Conservation (phyloP, 2,797 vertebrate species). For the Carapus acus region DNA sequence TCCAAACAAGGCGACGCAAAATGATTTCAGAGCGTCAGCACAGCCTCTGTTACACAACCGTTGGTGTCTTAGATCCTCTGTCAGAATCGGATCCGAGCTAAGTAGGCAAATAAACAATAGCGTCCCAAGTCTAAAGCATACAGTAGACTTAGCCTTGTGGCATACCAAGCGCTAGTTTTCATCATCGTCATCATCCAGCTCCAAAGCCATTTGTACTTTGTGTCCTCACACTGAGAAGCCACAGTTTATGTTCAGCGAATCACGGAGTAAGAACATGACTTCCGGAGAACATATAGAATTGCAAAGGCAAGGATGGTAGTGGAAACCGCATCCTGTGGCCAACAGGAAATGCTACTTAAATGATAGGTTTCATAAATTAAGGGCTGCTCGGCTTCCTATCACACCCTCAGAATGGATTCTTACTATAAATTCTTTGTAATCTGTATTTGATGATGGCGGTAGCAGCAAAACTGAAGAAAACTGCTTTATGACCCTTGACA, state of each 20-base stretch:
- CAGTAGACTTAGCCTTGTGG: slow-evolving; percentile 1
- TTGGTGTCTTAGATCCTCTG: neutral
- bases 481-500: too few relatives aligned
- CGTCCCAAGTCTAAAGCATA: slow-evolving; percentile 17
- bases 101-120: slow-evolving; percentile 18
- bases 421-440: slow-evolving; percentile 27
- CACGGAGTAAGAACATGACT: slow-evolving; percentile 45
- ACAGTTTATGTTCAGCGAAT: slow-evolving; percentile 51
- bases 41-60: too few relatives aligned
- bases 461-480: too few relatives aligned
- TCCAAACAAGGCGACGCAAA: too few relatives aligned
- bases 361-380: slow-evolving; percentile 62
- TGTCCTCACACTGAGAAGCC: slow-evolving; percentile 34
- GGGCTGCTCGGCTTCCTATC: slow-evolving; percentile 38
- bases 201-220: slow-evolving; percentile 30
- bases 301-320: slow-evolving; percentile 28
- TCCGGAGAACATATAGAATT: slow-evolving; percentile 54
- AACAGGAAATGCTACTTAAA: slow-evolving; percentile 68
- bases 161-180: slow-evolving; percentile 4
- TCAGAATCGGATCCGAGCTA: slow-evolving; percentile 8
- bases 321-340: slow-evolving; percentile 61
- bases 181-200: slow-evolving; percentile 7
- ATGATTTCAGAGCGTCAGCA: too few relatives aligned
- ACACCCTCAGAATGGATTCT: slow-evolving; percentile 46
- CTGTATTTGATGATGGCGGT: slow-evolving; percentile 23